Base-by-base conservation (phyloP, 2,797 vertebrate genomes). In the Diplodus puntazzo region DNA sequence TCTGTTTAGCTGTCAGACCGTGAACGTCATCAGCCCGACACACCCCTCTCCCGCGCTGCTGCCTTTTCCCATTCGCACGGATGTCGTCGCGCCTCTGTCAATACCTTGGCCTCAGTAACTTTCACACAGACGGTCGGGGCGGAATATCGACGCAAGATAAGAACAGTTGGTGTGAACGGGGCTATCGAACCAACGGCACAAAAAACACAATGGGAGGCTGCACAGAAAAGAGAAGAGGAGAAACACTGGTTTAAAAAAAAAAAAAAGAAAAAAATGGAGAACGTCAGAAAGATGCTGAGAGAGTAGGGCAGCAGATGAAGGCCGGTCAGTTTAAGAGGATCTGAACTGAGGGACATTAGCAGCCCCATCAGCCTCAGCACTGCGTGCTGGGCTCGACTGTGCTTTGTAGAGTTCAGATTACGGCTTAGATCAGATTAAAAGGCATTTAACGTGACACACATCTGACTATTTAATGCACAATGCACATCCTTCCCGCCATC, bases 371-470 rank as follows among this genome's bases (percentile, higher is more conserved):
- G 60, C 50, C 27, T 63, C 66, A 63, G 43, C 65, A 11, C 64
- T 62, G 61, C 53, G 49, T 42, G 53, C 25, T 63, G 52, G 30
- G 30, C 68, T 77, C 43, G 43, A 18, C 18, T 27, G 25, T 79
- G 34, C 57, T 84, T 63, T 14, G 1, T 30, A 81, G 58, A 53
- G 34, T 46, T 75, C 30, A 52, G 69, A 78, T 79, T 74, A 78
- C n/a, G 25, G 39, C 0, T 84, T 72, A 79, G 60, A 70, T 75
- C 49, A 69, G 79, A 86, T 88, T 83, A 82, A 77, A 73, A 66
- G 43, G 52, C 61, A 79, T 69, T 50, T 70, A 58, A 69, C 18
- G 1, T 43, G 1, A 55, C 48, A 18, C 55, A 57, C 73, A 79
- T 69, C 61, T 64, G 60, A 74, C 70, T 62, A 75, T 73, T 77